These are phyloP conservation scores for Drosophila asahinai DNA, from an alignment of 1,140 invertebrate species.

Conservation along the genomic window DNA sequence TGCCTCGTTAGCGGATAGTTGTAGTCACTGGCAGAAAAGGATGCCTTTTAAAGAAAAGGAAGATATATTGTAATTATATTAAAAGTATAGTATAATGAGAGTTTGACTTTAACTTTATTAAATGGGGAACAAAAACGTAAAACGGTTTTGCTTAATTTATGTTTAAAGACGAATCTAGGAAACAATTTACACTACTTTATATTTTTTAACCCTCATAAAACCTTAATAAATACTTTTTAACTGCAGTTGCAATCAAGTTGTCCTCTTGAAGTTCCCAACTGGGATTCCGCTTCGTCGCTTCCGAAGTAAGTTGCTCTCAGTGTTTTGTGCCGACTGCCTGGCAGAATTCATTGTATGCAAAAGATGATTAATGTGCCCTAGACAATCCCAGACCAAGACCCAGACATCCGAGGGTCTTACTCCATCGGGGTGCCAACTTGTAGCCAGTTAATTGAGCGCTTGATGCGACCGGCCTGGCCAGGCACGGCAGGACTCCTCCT, in stretches of 20 bases:
- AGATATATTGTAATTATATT: neutral
- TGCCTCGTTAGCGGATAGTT: constrained; percentile 58
- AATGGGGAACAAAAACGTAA: too few species aligned
- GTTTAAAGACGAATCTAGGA: neutral
- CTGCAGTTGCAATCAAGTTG: neutral
- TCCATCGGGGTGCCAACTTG: constrained; percentile 47
- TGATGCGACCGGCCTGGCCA: constrained; percentile 34
- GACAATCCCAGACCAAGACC: constrained; percentile 31
- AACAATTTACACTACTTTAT: neutral
- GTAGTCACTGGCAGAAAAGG: constrained; percentile 7
- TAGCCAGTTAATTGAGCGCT: constrained; percentile 76
- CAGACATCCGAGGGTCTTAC: constrained; percentile 32
- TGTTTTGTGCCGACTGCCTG: constrained; percentile 29
- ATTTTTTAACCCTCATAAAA: neutral
- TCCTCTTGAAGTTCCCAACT: neutral
- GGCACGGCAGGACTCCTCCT: too few species aligned
- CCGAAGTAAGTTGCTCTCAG: constrained; percentile 8
- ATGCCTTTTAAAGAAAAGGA: neutral
- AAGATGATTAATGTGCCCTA: constrained; percentile 75
- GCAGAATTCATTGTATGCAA: constrained; percentile 69
- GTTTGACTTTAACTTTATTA: neutral
- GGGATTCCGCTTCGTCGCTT: neutral
- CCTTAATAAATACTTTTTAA: neutral
- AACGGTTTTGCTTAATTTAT: too few species aligned
- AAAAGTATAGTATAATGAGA: neutral